Conservation (phyloP, 2,113 vertebrate genomes). For the pig (Sus scrofa) region DNA sequence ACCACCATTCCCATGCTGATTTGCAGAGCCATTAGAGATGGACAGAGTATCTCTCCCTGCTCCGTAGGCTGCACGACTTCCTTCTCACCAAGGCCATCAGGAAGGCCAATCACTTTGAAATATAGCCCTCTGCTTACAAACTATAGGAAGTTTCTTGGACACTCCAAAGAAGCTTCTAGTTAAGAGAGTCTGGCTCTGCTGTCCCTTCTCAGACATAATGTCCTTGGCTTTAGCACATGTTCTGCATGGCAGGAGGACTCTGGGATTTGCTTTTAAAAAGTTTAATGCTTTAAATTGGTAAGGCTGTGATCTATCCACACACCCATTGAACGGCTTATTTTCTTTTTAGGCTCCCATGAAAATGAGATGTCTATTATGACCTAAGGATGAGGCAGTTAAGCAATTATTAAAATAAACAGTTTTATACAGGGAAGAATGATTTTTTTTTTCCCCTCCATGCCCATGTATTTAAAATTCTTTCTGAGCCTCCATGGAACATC, state of each 20-base stretch:
- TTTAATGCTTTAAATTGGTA: not conserved
- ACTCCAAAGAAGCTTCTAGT: not conserved
- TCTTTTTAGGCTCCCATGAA: conserved; percentile 36
- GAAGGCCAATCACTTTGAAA: not conserved
- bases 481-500: not conserved
- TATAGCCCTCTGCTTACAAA: not conserved
- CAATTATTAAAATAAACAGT: conserved; percentile 29
- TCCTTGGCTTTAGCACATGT: not conserved
- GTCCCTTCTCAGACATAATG: not conserved
- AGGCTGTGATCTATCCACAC: not conserved
- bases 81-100: not conserved
- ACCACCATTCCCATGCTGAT: not conserved
- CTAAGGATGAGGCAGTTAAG: not conserved
- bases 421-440: not conserved
- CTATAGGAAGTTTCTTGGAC: conserved; percentile 4
- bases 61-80: not conserved
- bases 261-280: not conserved
- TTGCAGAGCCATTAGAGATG: conserved; percentile 23
- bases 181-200: not conserved
- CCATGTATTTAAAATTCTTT: conserved; percentile 51
- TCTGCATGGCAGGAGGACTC: not conserved
- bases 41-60: not conserved
- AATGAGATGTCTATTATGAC: not conserved
- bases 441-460: not conserved
- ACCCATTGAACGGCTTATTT: conserved; percentile 16